Evolutionary conservation across 1,140 invertebrate genomes (phyloP).

Genomic region (Dinoponera quadriceps): DNA sequence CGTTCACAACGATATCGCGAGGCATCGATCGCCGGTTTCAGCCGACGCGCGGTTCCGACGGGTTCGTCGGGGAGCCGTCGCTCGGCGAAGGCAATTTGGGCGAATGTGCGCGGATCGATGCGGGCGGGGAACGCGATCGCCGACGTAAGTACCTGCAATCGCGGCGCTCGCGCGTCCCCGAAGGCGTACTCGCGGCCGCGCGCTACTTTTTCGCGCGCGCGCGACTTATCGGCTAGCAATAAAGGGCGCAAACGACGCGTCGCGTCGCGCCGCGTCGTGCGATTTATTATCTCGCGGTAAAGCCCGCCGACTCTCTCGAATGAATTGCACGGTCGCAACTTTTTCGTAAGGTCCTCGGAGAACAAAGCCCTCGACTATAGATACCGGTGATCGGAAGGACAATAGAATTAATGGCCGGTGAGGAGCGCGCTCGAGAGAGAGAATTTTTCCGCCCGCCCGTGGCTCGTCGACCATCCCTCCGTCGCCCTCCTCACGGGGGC

Average conservation of each 20-base stretch:
- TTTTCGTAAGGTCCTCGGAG: constrained; percentile 69
- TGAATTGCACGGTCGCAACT: constrained; percentile 70
- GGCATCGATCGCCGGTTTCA: not conserved
- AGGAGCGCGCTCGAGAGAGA: constrained; percentile 48
- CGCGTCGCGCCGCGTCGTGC: constrained; percentile 11
- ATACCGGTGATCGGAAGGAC: constrained; percentile 72
- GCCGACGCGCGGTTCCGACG: not conserved
- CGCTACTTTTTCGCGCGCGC: constrained; percentile 41
- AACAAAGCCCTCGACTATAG: constrained; percentile 70
- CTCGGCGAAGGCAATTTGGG: constrained; percentile 22
- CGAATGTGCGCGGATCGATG: constrained; percentile 41
- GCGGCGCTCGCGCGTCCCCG: constrained; percentile 41
- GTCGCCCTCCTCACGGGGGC: constrained; percentile 8
- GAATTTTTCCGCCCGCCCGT: constrained; percentile 65
- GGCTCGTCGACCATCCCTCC: not conserved
- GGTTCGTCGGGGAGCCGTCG: not conserved
- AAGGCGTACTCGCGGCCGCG: constrained; percentile 22
- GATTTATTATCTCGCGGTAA: constrained; percentile 67
- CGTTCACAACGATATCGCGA: constrained; percentile 3
- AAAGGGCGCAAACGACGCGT: constrained; percentile 43
- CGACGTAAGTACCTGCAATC: constrained; percentile 44
- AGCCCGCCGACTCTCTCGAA: constrained; percentile 63
- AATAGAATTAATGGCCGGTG: constrained; percentile 73
- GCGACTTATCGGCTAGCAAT: constrained; percentile 53
- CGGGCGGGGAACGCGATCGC: constrained; percentile 35